These are phyloP conservation scores for Spongilla lacustris DNA, from an alignment of 37 sponge, comb jelly and placozoan species.

Conservation along the genomic window DNA sequence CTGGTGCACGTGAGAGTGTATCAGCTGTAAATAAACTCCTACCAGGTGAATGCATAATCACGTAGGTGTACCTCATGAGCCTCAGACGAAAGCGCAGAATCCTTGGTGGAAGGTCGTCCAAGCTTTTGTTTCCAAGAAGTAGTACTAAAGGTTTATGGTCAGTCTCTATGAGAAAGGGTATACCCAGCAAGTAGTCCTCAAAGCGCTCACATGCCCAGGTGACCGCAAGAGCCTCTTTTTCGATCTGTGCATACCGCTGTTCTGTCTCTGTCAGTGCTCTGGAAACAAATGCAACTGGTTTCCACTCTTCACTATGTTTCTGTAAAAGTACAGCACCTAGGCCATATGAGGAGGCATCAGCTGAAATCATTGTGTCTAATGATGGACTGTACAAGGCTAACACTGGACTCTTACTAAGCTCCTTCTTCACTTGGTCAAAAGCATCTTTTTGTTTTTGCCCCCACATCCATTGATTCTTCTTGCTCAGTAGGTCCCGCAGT, in stretches of 20 bases:
- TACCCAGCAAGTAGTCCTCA: slow-evolving; percentile 20
- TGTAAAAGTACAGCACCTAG: too few relatives aligned
- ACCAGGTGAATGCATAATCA: slow-evolving; percentile 51
- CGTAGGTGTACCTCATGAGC: slow-evolving; percentile 11
- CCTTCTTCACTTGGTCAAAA: slow-evolving; percentile 30
- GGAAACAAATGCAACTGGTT: too few relatives aligned
- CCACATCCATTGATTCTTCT: slow-evolving; percentile 41
- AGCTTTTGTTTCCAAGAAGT: too few relatives aligned
- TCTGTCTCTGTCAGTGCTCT: too few relatives aligned
- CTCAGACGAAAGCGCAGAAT: too few relatives aligned
- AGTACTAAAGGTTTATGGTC: too few relatives aligned
- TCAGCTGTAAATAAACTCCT: slow-evolving; percentile 47
- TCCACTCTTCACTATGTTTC: too few relatives aligned
- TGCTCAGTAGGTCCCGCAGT: slow-evolving; percentile 29
- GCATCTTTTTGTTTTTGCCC: slow-evolving; percentile 29
- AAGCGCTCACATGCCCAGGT: slow-evolving; percentile 61
- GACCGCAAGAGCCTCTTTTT: too few relatives aligned
- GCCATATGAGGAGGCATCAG: too few relatives aligned
- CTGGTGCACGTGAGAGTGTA: slow-evolving; percentile 44
- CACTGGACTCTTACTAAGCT: slow-evolving; percentile 3
- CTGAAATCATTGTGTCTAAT: slow-evolving; percentile 7
- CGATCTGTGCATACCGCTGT: too few relatives aligned
- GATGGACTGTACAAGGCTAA: slow-evolving; percentile 35
- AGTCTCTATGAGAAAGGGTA: slow-evolving; percentile 28
- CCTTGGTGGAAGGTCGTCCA: too few relatives aligned